These are phyloP conservation scores for Salvator merianae DNA, from an alignment of 2,113 vertebrate species.

Conservation along the genomic window DNA sequence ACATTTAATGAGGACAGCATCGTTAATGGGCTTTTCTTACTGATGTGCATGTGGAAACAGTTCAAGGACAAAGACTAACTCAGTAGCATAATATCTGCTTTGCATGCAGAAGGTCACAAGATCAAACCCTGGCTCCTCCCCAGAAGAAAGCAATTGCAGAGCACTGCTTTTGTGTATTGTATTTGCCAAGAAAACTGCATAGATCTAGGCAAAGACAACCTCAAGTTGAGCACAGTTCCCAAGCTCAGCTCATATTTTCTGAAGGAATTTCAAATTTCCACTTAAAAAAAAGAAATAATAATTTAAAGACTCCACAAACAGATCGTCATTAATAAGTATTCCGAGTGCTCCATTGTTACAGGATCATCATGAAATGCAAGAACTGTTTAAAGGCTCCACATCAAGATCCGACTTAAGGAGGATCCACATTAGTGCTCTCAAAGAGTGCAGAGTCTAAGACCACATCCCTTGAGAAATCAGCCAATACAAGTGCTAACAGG, in stretches of 20 bases:
- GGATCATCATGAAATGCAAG: slow-evolving; percentile 66
- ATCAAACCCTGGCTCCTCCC: background rate
- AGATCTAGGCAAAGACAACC: too few species aligned
- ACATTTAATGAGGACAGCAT: too few species aligned
- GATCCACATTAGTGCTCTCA: too few species aligned
- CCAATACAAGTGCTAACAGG: too few species aligned
- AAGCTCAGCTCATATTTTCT: background rate
- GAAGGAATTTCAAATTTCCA: background rate
- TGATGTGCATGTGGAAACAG: background rate
- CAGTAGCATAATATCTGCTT: too few species aligned
- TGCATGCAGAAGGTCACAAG: too few species aligned
- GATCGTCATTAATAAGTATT: slow-evolving; percentile 56
- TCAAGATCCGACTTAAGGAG: slow-evolving; percentile 45
- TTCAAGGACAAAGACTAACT: background rate
- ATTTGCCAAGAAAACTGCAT: too few species aligned
- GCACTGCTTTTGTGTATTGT: too few species aligned
- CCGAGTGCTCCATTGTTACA: slow-evolving; percentile 52
- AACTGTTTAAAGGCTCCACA: slow-evolving; percentile 62
- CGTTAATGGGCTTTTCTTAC: background rate
- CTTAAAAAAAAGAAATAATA: slow-evolving; percentile 35
- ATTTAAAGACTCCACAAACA: slow-evolving; percentile 29
- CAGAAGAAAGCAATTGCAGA: too few species aligned
- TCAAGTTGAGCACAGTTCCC: too few species aligned
- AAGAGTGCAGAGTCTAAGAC: too few species aligned
- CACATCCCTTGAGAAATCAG: too few species aligned